phyloP scores from a whole-genome alignment of 2,888 invertebrate species.

The Branchellion lobata region DNA sequence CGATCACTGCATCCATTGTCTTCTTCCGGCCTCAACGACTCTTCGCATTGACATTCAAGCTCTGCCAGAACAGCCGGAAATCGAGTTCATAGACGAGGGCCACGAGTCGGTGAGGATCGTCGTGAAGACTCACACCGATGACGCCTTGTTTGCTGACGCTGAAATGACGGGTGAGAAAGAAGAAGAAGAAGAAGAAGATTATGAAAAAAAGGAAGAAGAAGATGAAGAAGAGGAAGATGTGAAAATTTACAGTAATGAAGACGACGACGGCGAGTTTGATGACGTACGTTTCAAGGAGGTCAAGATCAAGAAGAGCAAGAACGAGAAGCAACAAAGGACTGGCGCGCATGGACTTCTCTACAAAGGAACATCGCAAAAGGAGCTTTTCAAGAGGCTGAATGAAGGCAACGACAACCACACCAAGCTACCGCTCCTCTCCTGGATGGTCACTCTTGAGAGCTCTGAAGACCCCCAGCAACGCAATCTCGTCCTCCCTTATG shows the following conservation, averaged over 20 bases:
- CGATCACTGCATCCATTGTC: not conserved
- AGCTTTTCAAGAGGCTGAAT: not conserved
- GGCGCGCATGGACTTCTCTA: not conserved
- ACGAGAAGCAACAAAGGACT: not conserved
- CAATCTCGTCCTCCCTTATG: not conserved
- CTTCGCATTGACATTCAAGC: constrained; percentile 1
- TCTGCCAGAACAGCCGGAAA: constrained; percentile 6
- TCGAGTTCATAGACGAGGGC: not conserved
- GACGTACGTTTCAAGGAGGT: not conserved
- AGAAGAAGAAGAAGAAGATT: not conserved
- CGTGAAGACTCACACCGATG: not conserved
- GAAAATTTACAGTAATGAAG: not conserved
- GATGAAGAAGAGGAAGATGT: not conserved
- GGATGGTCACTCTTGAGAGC: constrained; percentile 1
- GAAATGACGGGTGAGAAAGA: not conserved
- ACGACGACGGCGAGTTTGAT: not conserved
- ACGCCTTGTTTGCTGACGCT: not conserved
- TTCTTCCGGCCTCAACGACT: not conserved
- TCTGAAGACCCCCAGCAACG: not conserved
- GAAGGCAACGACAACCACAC: not conserved
- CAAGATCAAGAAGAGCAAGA: not conserved
- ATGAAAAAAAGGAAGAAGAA: not conserved
- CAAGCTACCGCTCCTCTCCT: not conserved
- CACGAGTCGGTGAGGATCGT: not conserved
- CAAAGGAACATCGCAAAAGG: not conserved